phyloP scores from a whole-genome alignment of 2,113 vertebrate genomes.

The Electrona antarctica region DNA sequence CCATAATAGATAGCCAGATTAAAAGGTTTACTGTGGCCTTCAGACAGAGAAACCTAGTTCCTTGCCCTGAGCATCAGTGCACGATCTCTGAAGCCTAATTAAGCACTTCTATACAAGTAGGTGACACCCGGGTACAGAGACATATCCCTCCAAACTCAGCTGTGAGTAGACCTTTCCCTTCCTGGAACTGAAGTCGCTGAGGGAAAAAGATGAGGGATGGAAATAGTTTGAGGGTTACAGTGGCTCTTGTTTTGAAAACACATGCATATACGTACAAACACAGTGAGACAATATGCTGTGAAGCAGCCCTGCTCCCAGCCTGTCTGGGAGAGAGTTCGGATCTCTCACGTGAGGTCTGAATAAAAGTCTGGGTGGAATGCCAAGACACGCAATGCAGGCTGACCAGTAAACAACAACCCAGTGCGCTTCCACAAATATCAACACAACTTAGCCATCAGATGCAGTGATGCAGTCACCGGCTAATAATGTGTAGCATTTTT shows the following conservation, averaged over 20 bases:
- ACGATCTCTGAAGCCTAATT: neutral
- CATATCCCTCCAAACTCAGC: neutral
- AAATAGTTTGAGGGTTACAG: conserved; percentile 4
- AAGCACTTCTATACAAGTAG: neutral
- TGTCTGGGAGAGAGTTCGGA: conserved; percentile 5
- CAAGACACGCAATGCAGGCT: neutral
- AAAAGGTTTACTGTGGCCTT: neutral
- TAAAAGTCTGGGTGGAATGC: conserved; percentile 27
- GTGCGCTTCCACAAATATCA: neutral
- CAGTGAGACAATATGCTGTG: neutral
- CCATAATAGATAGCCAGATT: no score
- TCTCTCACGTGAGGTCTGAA: conserved; percentile 23
- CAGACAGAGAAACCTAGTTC: neutral
- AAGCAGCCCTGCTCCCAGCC: conserved; percentile 15
- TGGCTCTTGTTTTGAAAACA: conserved; percentile 7
- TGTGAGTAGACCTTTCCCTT: neutral
- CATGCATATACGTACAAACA: neutral
- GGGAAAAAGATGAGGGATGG: conserved; percentile 4
- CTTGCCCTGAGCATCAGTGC: neutral
- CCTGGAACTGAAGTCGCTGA: neutral
- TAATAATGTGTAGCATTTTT: no score
- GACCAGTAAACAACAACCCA: conserved; percentile 19
- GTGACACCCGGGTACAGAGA: neutral
- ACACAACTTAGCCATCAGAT: neutral
- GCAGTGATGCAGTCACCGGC: no score